Base-by-base conservation (phyloP, 2,888 invertebrate species). In the Diplolepis rosae region DNA sequence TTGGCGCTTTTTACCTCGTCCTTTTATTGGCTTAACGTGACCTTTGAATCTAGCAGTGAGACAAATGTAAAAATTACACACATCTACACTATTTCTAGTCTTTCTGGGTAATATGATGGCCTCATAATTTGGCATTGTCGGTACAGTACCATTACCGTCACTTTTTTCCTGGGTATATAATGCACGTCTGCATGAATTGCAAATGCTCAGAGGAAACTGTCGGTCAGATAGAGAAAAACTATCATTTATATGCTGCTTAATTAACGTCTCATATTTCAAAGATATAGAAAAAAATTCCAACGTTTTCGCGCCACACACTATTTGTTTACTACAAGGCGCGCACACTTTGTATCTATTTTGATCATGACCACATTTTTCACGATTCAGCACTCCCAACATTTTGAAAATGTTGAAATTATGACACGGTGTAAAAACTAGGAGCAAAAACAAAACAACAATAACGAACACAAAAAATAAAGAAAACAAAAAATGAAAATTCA, bases 91-190 rank as follows among this genome's bases (percentile, higher is more conserved):
- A 48, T 4, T 48, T 48, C 48, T 48, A 18, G 18, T 48, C 48
- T 48, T 18, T 15, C 15, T 48, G 5, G 18, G 18, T 15, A 48
- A 48, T n/a, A n/a, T n/a, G 15, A 48, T 48, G 15, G n/a, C 48
- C 15, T n/a, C 18, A 15, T 48, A 48, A 18, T 48, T 48, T 48
- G 48, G 48, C 48, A 48, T 48, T 11, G 18, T 50, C 24, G 5
- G n/a, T 50, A 50, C n/a, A 50, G 50, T 50, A 9, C 7, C 50
- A 50, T 50, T 50, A 50, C 50, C 5, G 50, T 50, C 50, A 50
- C 50, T 9, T 50, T 18, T 50, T 50, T 50, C 3, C 50, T 9
- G 50, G 50, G 18, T 50, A 50, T 24, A 50, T 11, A 50, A 50
- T 50, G 50, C 24, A 50, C 7, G 50, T 50, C 50, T 50, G 50